These are phyloP conservation scores for Pipistrellus pipistrellus DNA, from an alignment of 2,797 vertebrate genomes.

Conservation along the genomic window DNA sequence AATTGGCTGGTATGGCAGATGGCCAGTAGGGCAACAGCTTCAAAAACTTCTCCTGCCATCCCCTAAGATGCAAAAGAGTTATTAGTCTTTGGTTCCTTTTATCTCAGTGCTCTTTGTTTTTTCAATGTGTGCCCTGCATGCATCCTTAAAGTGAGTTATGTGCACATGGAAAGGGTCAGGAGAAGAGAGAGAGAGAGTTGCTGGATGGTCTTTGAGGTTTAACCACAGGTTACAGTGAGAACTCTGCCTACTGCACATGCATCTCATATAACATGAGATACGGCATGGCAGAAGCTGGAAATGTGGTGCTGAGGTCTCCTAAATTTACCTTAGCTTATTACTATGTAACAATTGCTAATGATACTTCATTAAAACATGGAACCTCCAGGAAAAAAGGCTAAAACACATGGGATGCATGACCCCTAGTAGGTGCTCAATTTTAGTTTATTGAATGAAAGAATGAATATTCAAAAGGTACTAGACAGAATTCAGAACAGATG, in stretches of 20 bases:
- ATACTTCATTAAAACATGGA: conserved; percentile 1
- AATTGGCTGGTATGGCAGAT: not conserved
- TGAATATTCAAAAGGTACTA: not conserved
- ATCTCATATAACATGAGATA: not conserved
- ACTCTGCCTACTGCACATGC: not conserved
- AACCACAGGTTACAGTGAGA: not conserved
- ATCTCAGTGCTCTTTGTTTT: not conserved
- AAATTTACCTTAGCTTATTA: not conserved
- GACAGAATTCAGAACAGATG: not conserved
- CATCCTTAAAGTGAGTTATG: not conserved
- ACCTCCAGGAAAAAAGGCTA: conserved; percentile 1
- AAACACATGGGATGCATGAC: not conserved
- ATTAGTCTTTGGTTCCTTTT: not conserved
- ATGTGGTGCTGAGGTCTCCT: not conserved
- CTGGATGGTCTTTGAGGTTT: not conserved
- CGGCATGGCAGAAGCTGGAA: not conserved
- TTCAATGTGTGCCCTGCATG: not conserved
- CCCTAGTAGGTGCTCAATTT: not conserved
- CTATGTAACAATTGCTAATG: not conserved
- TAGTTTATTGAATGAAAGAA: not conserved
- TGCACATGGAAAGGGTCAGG: not conserved
- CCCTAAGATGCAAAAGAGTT: not conserved
- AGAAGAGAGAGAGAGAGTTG: not conserved
- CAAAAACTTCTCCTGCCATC: not conserved
- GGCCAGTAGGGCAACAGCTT: not conserved